Evolutionary conservation across 2,113 vertebrate species (phyloP).

Genomic region (Ciconia stormi): DNA sequence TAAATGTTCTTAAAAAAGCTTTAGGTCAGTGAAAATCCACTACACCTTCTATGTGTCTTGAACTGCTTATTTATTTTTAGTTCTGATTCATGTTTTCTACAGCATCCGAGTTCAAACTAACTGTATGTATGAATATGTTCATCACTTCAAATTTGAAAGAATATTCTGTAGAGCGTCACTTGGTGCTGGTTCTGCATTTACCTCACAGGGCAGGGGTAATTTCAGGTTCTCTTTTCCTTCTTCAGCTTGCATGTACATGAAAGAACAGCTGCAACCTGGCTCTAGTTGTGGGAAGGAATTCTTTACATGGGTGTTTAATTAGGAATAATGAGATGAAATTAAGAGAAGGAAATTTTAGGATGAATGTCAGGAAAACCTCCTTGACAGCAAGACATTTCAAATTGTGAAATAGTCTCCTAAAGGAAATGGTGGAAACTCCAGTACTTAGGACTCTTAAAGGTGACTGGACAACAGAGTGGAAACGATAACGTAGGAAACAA

Average conservation of each 20-base stretch:
- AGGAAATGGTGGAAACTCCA: not conserved
- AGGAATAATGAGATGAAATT: not conserved
- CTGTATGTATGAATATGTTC: not conserved
- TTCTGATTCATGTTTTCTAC: not conserved
- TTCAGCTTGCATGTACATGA: not conserved
- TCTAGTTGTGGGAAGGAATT: not conserved
- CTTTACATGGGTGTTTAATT: not conserved
- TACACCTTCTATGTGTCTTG: not conserved
- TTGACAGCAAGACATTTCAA: not conserved
- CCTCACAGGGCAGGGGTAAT: not conserved
- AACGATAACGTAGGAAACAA: not conserved
- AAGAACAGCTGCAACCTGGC: not conserved
- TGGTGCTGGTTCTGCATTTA: not conserved
- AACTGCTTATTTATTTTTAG: not conserved
- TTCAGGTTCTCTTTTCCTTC: not conserved
- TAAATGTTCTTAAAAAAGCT: not conserved
- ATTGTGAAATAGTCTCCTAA: not conserved
- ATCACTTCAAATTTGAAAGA: not conserved
- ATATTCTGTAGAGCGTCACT: not conserved
- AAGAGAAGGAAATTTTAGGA: conserved; percentile 10
- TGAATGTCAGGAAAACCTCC: conserved; percentile 3
- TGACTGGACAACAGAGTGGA: not conserved
- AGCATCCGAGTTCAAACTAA: not conserved
- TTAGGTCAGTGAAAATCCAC: not conserved
- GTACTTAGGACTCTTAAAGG: not conserved